Evolutionary conservation across 2,888 invertebrate genomes (phyloP).

Genomic region (Atrina japonica): DNA sequence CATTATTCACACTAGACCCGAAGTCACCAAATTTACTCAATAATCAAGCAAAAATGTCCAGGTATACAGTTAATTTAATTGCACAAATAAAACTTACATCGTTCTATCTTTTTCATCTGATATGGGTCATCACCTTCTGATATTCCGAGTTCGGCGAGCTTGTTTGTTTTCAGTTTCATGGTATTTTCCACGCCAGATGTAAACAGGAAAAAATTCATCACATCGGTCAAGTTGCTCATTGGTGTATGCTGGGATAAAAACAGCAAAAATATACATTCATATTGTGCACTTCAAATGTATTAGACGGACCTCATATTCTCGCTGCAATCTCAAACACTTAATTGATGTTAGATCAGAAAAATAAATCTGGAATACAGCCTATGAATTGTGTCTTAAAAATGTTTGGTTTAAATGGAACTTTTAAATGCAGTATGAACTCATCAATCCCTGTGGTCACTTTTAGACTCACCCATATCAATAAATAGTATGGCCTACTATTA

Average conservation of each 20-base stretch:
- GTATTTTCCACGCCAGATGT: slow-evolving; percentile 64
- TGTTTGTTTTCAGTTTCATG: slow-evolving; percentile 63
- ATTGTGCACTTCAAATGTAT: not conserved
- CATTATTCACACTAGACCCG: too few relatives aligned
- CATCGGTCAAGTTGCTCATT: slow-evolving; percentile 67
- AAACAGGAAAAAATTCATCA: slow-evolving; percentile 71
- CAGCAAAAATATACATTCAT: not conserved
- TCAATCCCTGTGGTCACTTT: too few relatives aligned
- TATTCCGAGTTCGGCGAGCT: slow-evolving; percentile 42
- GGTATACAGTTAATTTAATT: not conserved
- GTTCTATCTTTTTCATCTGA: slow-evolving; percentile 22
- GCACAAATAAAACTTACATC: not conserved
- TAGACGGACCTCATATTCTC: too few relatives aligned
- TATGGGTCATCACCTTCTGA: slow-evolving; percentile 31
- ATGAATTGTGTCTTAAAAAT: too few relatives aligned
- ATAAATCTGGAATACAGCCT: too few relatives aligned
- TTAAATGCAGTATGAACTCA: too few relatives aligned
- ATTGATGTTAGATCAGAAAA: too few relatives aligned
- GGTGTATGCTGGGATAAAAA: slow-evolving; percentile 64
- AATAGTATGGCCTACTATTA: too few relatives aligned
- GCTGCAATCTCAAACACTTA: too few relatives aligned
- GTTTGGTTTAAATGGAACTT: too few relatives aligned
- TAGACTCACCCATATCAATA: too few relatives aligned
- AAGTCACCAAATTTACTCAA: not conserved
- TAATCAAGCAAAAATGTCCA: not conserved